Evolutionary conservation across 37 sponge, comb jelly and placozoan species (phyloP), one percentile per base, ranked within the genome.

Genomic region (Petrosia ficiformis): DNA sequence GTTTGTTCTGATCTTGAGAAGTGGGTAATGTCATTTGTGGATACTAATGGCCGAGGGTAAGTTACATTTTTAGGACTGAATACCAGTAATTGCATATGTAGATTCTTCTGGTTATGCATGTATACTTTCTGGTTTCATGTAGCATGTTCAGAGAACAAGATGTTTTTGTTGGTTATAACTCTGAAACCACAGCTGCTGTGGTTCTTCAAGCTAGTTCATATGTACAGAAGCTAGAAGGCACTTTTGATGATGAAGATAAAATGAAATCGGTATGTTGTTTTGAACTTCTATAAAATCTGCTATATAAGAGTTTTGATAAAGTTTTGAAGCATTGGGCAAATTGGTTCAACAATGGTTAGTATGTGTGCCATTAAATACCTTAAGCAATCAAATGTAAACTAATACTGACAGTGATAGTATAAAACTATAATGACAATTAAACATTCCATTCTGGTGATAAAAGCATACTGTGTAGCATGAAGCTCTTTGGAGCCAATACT

Each of bases 141-240:
- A 14, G 14, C 14, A 78, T 21, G 21, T 90, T 84, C 54, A 73
- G 65, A 37, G 60, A 10, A 28, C 67, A 60, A 33, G 84, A 92
- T 84, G 92, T 84, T 1, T 92, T 92, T 67, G 73, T 92, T 44
- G 92, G 92, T 11, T 92, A 76, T 40, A 83, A 92, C 36, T 72
- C 78, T 25, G 92, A 92, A 65, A 81, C 87, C 16, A 63, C 84
- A 71, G 92, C 92, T 29, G 74, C 92, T 38, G 89, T 92, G 39
- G 84, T 92, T n/a, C 83, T 92, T 36, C 92, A 87, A 59, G 92
- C 84, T 19, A 75, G 80, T 48, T 19, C 54, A 19, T 14, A 48
- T 19, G 8, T 48, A 19, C 54, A 48, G 14, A 48, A 19, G 54
- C 14, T 14, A 19, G 14, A 48, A 48, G 14, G 14, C 54, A 48